These are phyloP conservation scores for Drosophila miranda DNA, from an alignment of 1,140 invertebrate genomes.

Conservation along the genomic window DNA sequence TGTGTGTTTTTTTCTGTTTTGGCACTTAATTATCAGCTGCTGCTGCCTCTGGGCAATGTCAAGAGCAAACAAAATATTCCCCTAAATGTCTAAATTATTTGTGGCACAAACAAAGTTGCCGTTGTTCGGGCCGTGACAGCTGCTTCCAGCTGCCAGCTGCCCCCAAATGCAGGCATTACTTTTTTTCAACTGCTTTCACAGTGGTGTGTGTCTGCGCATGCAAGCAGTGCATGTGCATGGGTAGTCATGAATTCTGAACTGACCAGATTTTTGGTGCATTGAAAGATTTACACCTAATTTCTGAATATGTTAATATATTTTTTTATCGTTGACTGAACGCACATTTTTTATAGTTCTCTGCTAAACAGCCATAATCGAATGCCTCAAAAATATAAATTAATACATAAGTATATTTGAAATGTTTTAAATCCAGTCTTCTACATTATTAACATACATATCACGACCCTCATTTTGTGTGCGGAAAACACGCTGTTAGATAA, in stretches of 20 bases:
- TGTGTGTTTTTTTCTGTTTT: not conserved
- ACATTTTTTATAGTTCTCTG: too few species aligned
- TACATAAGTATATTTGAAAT: too few species aligned
- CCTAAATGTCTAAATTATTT: slow-evolving; percentile 66
- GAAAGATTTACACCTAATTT: too few species aligned
- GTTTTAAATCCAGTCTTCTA: too few species aligned
- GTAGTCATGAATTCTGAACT: not conserved
- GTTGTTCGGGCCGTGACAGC: slow-evolving; percentile 22
- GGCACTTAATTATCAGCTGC: slow-evolving; percentile 33
- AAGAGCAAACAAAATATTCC: slow-evolving; percentile 20
- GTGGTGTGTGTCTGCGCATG: not conserved
- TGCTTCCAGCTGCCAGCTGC: slow-evolving; percentile 36
- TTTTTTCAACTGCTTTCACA: not conserved
- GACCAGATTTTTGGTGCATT: too few species aligned
- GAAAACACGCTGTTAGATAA: too few species aligned
- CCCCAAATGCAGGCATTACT: slow-evolving; percentile 19
- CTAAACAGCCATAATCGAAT: too few species aligned
- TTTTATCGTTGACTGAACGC: too few species aligned
- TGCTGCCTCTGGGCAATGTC: slow-evolving; percentile 8
- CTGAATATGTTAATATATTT: too few species aligned
- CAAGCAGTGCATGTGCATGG: slow-evolving; percentile 6
- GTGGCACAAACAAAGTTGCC: slow-evolving; percentile 48
- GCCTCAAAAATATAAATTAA: too few species aligned
- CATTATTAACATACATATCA: too few species aligned
- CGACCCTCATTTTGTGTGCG: too few species aligned